Evolutionary conservation across 35 echinoderm and acorn worm species (phyloP), one percentile per base, ranked within the genome.

Genomic region (Ophiothrix spiculata): DNA sequence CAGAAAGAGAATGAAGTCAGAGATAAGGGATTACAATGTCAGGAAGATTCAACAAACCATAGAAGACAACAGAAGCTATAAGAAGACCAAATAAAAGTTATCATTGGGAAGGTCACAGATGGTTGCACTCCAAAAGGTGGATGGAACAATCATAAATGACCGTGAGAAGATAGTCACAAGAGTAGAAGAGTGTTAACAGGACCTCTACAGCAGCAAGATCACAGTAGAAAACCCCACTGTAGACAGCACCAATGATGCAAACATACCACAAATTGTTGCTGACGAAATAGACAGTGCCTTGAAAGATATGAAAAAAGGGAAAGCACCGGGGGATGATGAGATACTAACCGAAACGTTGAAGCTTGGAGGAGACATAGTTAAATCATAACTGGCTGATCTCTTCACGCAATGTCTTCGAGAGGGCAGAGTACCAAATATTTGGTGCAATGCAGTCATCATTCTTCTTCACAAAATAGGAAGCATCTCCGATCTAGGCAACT

Each of bases 391-490:
- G 25, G 78, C 78, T 15, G 33, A 77, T 13, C 75, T 23, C 14
- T 77, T 77, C 32, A 77, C 17, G 13, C 12, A 15, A 11, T 75
- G 25, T 34, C 29, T 75, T 34, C 38, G 56, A 25, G 25, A n/a
- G 4, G n/a, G 33, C 13, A 80, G 39, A 80, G 33, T 80, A 2
- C 33, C 78, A 80, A 37, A 35, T 11, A 34, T 13, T 2, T 80
- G 46, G 81, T 64, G 56, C 1, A 31, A 56, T 10, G 39, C 39
- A 11, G 56, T 6, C 81, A 83, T 83, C 1, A 46, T 83, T 11
- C 4, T 83, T 4, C 39, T 83, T 83, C 56, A 10, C 46, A 83
- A 83, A 36, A 64, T n/a, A 64, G 81, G 46, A 14, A 42, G 56
- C 32, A 83, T 6, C 1, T 25, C 4, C 16, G 81, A 83, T 37